Percentiles rank a stretch among this genome's conserved stretches.
phyloP scores from a whole-genome alignment of 2,888 invertebrate species.

The Poecilobothrus nobilitatus region DNA sequence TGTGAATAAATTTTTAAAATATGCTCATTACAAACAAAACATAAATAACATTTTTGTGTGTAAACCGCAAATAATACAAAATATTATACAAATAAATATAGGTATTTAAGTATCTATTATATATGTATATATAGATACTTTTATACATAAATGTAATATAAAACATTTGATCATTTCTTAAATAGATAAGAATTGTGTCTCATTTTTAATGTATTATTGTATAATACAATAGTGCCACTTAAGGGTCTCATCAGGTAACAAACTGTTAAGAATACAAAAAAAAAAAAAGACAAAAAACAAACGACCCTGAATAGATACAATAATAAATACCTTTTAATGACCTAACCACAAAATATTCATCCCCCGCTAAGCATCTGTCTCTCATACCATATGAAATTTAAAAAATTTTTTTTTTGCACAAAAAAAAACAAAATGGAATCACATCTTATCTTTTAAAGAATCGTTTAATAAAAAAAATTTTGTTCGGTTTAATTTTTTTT shows the following conservation, averaged over 20 bases:
- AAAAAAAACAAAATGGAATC: too few species aligned
- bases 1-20: too few species aligned
- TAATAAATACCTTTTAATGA: not conserved
- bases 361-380: conserved; percentile 1
- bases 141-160: not conserved
- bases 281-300: not conserved
- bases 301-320: not conserved
- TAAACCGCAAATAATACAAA: not conserved
- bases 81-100: too few species aligned
- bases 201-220: not conserved
- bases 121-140: too few species aligned
- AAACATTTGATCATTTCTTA: not conserved
- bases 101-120: too few species aligned
- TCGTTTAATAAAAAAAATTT: too few species aligned
- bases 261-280: not conserved
- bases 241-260: conserved; percentile 4
- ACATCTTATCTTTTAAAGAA: too few species aligned
- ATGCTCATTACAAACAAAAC: too few species aligned
- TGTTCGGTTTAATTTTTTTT: too few species aligned
- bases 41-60: too few species aligned
- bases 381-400: not conserved
- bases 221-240: not conserved
- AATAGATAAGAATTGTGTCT: not conserved
- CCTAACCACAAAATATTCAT: not conserved
- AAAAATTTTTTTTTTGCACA: too few species aligned